Evolutionary conservation across 2,113 vertebrate genomes (phyloP), one percentile per base, ranked within the genome.

Genomic region (Syngnathus typhle): DNA sequence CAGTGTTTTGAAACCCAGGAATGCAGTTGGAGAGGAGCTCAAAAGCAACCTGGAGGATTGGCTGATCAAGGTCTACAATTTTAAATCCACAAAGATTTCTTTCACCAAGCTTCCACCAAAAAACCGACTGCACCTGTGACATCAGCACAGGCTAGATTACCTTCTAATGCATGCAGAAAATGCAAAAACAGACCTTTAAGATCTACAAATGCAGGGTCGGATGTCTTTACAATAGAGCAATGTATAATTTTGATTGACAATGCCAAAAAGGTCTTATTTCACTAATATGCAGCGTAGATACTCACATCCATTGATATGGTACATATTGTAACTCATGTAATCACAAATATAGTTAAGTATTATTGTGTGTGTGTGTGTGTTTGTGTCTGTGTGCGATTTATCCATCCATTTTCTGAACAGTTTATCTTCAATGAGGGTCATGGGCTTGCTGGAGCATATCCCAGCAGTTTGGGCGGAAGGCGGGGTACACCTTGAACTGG

Each of bases 61-160:
- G 69, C 71, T 58, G 61, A 77, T 82, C 69, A 82, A 82, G 82
- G 70, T 56, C 76, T 76, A 59, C 70, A 80, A 71, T 74, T 79
- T 73, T 63, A 86, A 79, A 82, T 74, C 83, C 82, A 67, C 55
- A 55, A 59, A n/a, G 74, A 77, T 87, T 84, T 83, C 76, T 78
- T 78, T 74, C 43, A 65, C 68, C 68, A 71, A 76, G 70, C 64
- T 70, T 74, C 65, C 68, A 58, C 58, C 64, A 77, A 75, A 82
- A 80, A 69, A 75, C 73, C 76, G 72, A 68, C 69, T 67, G 43
- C 56, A 44, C 55, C 27, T 32, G 71, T 47, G 73, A 51, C 64
- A 66, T 69, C 36, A 65, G 64, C 60, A 76, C 37, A 73, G 70
- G 67, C 66, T 67, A 51, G 62, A 69, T 9, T 69, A 36, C 19